These are phyloP conservation scores for Cyprinella venusta DNA, from an alignment of 2,797 vertebrate genomes.

Conservation along the genomic window DNA sequence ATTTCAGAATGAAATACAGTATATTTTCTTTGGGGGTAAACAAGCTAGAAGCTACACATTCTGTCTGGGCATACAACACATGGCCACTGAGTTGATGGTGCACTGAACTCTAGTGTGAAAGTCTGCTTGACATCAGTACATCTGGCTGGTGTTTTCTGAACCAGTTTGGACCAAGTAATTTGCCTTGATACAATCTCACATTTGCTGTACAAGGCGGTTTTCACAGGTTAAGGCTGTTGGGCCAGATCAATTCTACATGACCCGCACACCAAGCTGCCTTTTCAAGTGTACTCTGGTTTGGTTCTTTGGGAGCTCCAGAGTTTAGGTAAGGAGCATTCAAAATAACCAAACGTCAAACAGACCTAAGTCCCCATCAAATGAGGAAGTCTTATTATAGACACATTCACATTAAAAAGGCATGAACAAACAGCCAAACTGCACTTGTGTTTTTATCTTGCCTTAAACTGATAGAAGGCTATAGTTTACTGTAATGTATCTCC, in stretches of 20 bases:
- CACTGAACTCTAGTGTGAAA: background rate
- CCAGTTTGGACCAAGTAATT: background rate
- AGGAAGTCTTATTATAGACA: background rate
- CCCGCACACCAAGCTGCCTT: constrained; percentile 4
- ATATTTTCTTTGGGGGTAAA: constrained; percentile 77
- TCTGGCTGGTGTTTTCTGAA: constrained; percentile 18
- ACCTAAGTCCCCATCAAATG: constrained; percentile 75
- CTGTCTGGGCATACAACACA: background rate
- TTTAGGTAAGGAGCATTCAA: constrained; percentile 68
- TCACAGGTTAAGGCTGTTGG: constrained; percentile 3
- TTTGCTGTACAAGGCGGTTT: constrained; percentile 11
- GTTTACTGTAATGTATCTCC: constrained; percentile 73
- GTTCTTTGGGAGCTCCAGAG: background rate
- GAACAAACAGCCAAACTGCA: constrained; percentile 24
- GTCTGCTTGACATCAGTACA: background rate
- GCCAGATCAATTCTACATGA: background rate
- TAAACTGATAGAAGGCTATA: constrained; percentile 63
- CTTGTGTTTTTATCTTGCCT: background rate
- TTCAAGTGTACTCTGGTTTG: background rate
- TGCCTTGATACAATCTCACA: background rate
- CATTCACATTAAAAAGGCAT: constrained; percentile 6
- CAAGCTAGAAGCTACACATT: constrained; percentile 63
- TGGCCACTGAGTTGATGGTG: background rate
- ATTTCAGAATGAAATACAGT: constrained; percentile 69
- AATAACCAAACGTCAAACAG: constrained; percentile 73